These are phyloP conservation scores for Hyperoodon ampullatus DNA, from an alignment of 2,113 vertebrate genomes.

Conservation along the genomic window DNA sequence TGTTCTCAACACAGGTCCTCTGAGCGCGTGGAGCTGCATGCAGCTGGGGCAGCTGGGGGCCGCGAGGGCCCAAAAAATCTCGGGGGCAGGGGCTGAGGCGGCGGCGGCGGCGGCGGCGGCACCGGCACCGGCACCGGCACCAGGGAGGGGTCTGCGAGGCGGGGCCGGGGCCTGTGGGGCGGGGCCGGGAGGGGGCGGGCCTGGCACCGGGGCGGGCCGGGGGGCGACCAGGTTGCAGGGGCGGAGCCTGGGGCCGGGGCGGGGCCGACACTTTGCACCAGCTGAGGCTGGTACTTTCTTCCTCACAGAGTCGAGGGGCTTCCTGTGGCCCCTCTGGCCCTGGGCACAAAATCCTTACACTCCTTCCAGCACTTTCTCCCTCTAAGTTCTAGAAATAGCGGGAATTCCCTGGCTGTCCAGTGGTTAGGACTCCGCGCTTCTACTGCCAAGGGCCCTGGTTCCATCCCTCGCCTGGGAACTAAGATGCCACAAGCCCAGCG, in stretches of 20 bases:
- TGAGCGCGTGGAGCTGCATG: not conserved
- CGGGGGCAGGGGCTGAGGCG: accelerated
- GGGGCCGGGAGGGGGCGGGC: not conserved
- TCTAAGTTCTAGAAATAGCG: not conserved
- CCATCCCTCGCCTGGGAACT: too few relatives aligned
- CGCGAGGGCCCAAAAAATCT: not conserved
- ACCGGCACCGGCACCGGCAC: accelerated
- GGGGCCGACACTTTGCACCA: not conserved
- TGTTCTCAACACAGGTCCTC: too few relatives aligned
- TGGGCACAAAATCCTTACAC: too few relatives aligned
- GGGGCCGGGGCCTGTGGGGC: too few relatives aligned
- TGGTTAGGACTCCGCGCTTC: too few relatives aligned
- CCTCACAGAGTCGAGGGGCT: not conserved
- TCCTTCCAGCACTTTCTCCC: not conserved
- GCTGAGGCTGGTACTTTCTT: accelerated
- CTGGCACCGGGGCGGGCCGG: not conserved
- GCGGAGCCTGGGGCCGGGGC: not conserved
- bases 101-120: accelerated
- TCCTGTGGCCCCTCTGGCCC: not conserved
- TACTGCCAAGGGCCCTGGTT: too few relatives aligned
- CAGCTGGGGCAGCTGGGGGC: not conserved
- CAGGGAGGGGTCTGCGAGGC: not conserved
- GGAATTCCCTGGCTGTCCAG: too few relatives aligned
- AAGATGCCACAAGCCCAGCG: too few relatives aligned
- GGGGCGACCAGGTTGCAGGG: not conserved